Evolutionary conservation across 1,140 invertebrate genomes (phyloP).

Genomic region (Anastrepha ludens): DNA sequence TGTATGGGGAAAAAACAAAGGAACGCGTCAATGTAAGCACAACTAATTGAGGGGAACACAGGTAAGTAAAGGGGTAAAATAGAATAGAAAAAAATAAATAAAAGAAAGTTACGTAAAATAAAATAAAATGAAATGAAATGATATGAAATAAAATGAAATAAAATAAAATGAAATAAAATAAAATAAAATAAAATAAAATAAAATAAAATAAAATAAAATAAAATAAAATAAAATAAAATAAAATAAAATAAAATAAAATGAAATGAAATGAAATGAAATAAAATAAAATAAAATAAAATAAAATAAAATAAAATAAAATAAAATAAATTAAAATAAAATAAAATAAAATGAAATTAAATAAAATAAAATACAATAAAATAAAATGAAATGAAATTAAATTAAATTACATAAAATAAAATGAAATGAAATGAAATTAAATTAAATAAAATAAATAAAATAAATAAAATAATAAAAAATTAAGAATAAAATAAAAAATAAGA

Average conservation of each 20-base stretch:
- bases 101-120: background rate
- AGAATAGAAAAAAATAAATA: no score
- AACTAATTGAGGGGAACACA: no score
- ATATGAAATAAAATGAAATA: background rate
- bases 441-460: background rate
- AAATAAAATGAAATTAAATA: no score
- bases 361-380: background rate
- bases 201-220: background rate
- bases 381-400: background rate
- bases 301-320: background rate
- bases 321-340: background rate
- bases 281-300: background rate
- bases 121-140: background rate
- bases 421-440: background rate
- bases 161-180: background rate
- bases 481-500: no score
- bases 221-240: background rate
- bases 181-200: slow-evolving; percentile 18
- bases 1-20: background rate
- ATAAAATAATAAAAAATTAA: background rate
- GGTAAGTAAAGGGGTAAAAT: no score
- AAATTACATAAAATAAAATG: background rate
- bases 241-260: background rate
- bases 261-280: background rate
- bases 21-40: no score